Evolutionary conservation across 2,888 invertebrate genomes (phyloP).

Genomic region (Plutella xylostella): DNA sequence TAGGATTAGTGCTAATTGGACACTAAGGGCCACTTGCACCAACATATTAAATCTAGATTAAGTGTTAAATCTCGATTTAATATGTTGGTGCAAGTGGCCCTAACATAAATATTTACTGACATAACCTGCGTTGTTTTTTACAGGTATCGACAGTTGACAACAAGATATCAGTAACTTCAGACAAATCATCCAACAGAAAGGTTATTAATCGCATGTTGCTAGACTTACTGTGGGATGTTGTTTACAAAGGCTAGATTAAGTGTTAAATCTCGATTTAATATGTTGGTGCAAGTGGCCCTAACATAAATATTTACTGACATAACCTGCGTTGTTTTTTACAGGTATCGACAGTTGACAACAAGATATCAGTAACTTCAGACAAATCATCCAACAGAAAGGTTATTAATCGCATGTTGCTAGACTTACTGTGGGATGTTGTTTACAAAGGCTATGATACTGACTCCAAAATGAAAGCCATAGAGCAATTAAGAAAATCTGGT

Average conservation of each 20-base stretch:
- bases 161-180: neutral
- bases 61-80: too few relatives aligned
- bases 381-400: conserved; percentile 24
- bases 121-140: neutral
- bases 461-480: conserved; percentile 41
- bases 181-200: conserved; percentile 19
- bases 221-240: conserved; percentile 51
- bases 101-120: too few relatives aligned
- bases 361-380: neutral
- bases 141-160: neutral
- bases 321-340: neutral
- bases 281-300: too few relatives aligned
- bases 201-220: conserved; percentile 48
- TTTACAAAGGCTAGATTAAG: too few relatives aligned
- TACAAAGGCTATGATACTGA: conserved; percentile 35
- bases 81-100: too few relatives aligned
- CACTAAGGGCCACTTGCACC: too few relatives aligned
- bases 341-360: neutral
- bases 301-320: too few relatives aligned
- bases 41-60: too few relatives aligned
- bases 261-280: too few relatives aligned
- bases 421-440: conserved; percentile 50
- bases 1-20: too few relatives aligned
- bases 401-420: conserved; percentile 47
- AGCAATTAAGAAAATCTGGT: conserved; percentile 29